Evolutionary conservation across 2,113 vertebrate genomes (phyloP).

Genomic region (Xenus cinereus): DNA sequence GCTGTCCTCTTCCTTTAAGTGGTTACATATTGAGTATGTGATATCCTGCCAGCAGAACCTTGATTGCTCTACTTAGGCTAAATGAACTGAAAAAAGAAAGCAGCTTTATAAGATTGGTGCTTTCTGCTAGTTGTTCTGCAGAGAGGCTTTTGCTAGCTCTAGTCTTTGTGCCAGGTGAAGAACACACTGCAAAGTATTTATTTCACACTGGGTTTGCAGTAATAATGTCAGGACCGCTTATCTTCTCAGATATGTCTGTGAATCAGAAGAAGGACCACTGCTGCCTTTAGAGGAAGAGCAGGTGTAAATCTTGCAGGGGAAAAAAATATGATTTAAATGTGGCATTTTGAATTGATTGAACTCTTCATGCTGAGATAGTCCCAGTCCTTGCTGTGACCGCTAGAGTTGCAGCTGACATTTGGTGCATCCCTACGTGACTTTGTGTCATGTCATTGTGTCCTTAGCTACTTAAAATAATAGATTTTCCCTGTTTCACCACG

Average conservation of each 20-base stretch:
- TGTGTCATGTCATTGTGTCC: fast-evolving
- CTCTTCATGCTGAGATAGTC: neutral
- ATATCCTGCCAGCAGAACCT: conserved; percentile 17
- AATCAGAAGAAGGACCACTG: neutral
- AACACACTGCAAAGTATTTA: neutral
- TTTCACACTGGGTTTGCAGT: neutral
- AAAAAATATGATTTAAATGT: neutral
- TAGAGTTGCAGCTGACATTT: neutral
- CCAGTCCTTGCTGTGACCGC: neutral
- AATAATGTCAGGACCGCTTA: neutral
- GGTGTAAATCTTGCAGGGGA: neutral
- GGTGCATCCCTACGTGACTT: neutral
- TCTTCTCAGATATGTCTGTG: neutral
- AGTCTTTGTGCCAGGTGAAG: neutral
- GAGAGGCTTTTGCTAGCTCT: neutral
- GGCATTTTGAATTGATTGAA: neutral
- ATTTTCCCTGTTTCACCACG: neutral
- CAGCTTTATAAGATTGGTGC: neutral
- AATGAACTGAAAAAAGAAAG: neutral
- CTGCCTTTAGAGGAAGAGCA: neutral
- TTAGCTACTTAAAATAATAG: neutral
- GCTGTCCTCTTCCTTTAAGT: conserved; percentile 36
- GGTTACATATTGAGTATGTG: conserved; percentile 5
- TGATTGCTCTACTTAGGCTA: conserved; percentile 32
- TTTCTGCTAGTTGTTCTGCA: conserved; percentile 20